These are phyloP conservation scores for Chelon labrosus DNA, from an alignment of 2,797 vertebrate genomes.

Conservation along the genomic window DNA sequence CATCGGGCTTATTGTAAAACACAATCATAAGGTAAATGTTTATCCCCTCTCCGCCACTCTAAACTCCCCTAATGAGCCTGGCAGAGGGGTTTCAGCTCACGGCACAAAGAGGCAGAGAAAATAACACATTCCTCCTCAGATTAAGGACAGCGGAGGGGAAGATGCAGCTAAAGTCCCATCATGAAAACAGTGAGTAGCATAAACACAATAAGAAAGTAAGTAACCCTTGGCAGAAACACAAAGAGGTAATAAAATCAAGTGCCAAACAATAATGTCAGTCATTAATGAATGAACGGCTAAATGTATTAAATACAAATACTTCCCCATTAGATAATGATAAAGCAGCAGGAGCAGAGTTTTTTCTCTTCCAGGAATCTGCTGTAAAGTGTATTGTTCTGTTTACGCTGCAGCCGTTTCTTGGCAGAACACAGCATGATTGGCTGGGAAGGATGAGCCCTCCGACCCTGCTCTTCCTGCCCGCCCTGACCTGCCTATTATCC, in stretches of 20 bases:
- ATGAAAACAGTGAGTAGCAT: constrained; percentile 47
- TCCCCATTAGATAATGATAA: constrained; percentile 3
- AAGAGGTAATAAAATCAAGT: constrained; percentile 12
- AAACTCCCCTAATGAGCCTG: constrained; percentile 89
- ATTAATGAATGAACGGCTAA: constrained; percentile 13
- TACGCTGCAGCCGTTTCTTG: constrained; percentile 32
- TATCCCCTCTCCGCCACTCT: constrained; percentile 88
- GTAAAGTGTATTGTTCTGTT: constrained; percentile 55
- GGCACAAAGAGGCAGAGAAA: constrained; percentile 48
- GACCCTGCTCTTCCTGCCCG: constrained; percentile 72
- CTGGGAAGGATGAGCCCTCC: constrained; percentile 72
- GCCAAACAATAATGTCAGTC: constrained; percentile 22
- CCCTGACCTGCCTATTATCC: constrained; percentile 76
- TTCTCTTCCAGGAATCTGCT: constrained; percentile 28
- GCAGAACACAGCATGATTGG: constrained; percentile 41
- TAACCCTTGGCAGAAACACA: constrained; percentile 39
- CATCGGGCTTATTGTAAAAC: constrained; percentile 93
- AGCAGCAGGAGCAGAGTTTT: background rate
- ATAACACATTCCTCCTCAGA: constrained; percentile 52
- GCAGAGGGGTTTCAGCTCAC: constrained; percentile 61
- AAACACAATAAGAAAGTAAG: constrained; percentile 50
- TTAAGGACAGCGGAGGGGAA: constrained; percentile 43
- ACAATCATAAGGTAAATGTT: constrained; percentile 93
- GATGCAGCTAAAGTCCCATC: constrained; percentile 47
- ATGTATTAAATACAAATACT: constrained; percentile 11